A percentile compares a stretch with the other conserved stretches of the same genome.
phyloP scores from a whole-genome alignment of 2,888 invertebrate species.

The Drosophila prolongata region DNA sequence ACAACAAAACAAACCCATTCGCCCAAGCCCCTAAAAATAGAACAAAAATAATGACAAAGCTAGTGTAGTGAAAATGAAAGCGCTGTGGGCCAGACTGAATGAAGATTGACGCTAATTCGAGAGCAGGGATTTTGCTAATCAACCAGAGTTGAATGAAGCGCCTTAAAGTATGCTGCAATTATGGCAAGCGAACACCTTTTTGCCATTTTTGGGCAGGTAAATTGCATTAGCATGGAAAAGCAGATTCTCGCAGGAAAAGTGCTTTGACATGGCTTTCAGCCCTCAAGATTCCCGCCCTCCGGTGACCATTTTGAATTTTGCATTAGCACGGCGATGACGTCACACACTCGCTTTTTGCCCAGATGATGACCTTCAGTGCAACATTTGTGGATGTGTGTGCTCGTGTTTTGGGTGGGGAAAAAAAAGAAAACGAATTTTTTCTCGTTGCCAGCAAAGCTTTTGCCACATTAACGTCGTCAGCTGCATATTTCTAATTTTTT shows the following conservation, averaged over 20 bases:
- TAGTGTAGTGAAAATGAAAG: constrained; percentile 41
- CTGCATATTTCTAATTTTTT: constrained; percentile 42
- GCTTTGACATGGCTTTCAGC: constrained; percentile 25
- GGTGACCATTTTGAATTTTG: constrained; percentile 48
- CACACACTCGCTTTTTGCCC: constrained; percentile 36
- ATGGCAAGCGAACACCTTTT: constrained; percentile 10
- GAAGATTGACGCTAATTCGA: constrained; percentile 45
- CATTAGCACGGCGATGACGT: constrained; percentile 57
- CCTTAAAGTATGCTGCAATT: constrained; percentile 31
- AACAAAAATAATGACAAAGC: constrained; percentile 35
- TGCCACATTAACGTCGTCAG: constrained; percentile 66
- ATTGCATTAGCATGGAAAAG: constrained; percentile 37
- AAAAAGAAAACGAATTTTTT: constrained; percentile 20
- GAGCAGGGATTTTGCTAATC: constrained; percentile 36
- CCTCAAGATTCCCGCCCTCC: constrained; percentile 24
- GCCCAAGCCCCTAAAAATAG: constrained; percentile 4
- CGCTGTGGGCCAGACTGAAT: constrained; percentile 16
- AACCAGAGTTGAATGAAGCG: constrained; percentile 8
- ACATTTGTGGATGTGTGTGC: constrained; percentile 17
- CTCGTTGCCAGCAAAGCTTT: constrained; percentile 44
- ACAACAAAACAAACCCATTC: background rate
- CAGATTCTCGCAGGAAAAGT: constrained; percentile 13
- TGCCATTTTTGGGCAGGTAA: constrained; percentile 22
- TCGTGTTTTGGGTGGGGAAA: background rate
- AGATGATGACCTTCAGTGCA: constrained; percentile 51